These are phyloP conservation scores for Columba guinea DNA, from an alignment of 2,797 vertebrate genomes.

Conservation along the genomic window DNA sequence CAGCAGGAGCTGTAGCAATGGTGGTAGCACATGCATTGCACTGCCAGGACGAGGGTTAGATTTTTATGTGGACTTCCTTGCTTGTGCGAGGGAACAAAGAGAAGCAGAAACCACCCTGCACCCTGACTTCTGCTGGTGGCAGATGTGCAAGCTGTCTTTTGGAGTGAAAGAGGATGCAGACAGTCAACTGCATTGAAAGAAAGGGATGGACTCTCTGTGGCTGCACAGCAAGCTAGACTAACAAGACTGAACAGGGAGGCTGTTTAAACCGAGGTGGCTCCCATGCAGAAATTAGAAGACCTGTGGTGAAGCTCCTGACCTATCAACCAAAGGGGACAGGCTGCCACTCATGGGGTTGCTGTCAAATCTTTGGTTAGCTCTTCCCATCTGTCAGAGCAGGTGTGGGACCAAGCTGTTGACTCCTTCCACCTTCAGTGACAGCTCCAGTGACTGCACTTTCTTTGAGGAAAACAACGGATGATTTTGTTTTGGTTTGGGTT, in stretches of 20 bases:
- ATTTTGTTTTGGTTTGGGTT: too few relatives aligned
- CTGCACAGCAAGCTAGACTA: not conserved
- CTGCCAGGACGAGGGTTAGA: not conserved
- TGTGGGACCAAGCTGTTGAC: not conserved
- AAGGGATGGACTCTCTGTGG: fast-evolving
- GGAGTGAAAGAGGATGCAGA: not conserved
- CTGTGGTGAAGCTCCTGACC: not conserved
- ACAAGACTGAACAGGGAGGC: not conserved
- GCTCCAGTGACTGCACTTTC: not conserved
- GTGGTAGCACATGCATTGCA: fast-evolving
- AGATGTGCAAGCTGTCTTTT: not conserved
- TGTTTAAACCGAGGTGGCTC: not conserved
- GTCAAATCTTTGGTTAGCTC: not conserved
- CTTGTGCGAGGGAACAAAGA: not conserved
- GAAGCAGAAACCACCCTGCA: not conserved
- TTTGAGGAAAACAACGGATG: not conserved
- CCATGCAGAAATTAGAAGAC: not conserved
- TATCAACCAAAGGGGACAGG: not conserved
- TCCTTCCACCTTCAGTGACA: not conserved
- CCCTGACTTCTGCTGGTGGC: not conserved
- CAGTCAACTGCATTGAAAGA: not conserved
- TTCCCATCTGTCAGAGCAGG: not conserved
- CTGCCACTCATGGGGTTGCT: fast-evolving
- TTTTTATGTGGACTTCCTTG: not conserved
- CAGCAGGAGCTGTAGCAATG: not conserved